Conservation (phyloP, 92 coral and sea anemone genomes). For the Epizoanthus ramosus region DNA sequence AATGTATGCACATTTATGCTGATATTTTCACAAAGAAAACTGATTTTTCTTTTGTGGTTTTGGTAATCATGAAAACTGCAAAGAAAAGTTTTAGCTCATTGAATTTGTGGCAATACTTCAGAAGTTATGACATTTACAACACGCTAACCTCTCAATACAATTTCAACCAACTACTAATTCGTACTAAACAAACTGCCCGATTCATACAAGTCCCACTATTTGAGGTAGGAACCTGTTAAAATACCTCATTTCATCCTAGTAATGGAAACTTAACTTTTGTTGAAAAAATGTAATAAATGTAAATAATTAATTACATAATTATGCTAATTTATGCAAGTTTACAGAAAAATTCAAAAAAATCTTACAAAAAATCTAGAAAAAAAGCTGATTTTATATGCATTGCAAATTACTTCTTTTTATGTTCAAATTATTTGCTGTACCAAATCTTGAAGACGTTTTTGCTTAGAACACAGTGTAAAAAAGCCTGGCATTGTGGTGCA, state of each 20-base stretch:
- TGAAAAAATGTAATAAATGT: conserved; percentile 6
- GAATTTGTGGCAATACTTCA: conserved; percentile 20
- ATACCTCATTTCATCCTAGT: conserved; percentile 1
- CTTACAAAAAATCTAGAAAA: too few species aligned
- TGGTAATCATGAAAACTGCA: conserved; percentile 2
- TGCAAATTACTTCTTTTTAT: conserved; percentile 3
- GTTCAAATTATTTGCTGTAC: background rate
- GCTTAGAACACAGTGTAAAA: too few species aligned
- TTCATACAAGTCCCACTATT: conserved; percentile 5
- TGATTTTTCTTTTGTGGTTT: background rate
- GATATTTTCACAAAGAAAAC: too few species aligned
- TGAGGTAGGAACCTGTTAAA: background rate
- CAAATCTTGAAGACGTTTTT: conserved; percentile 16
- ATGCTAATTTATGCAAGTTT: conserved; percentile 16
- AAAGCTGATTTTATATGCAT: background rate
- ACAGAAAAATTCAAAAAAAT: background rate
- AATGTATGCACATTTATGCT: too few species aligned
- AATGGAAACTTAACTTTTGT: background rate
- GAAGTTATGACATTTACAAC: conserved; percentile 17
- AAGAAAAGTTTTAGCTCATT: conserved; percentile 3
- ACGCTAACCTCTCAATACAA: conserved; percentile 1
- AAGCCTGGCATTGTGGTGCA: too few species aligned
- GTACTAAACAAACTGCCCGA: conserved; percentile 9
- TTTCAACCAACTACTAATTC: conserved; percentile 2
- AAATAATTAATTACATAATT: background rate